Evolutionary conservation across 1,140 invertebrate species (phyloP).

Genomic region (Hylyphantes graminicola): DNA sequence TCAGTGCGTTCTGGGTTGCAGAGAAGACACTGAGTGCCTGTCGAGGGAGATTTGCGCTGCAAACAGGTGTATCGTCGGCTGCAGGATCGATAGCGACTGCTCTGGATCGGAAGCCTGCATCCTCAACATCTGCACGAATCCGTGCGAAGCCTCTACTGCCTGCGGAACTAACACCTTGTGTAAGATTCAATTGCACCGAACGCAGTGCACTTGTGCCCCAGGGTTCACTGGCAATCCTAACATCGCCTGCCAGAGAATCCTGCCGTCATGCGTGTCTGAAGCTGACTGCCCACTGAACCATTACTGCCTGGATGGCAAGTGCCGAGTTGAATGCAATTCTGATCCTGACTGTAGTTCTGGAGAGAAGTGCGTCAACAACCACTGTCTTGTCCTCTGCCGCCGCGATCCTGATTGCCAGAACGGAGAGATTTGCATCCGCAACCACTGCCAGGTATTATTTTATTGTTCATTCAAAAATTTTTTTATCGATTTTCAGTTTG

Average conservation of each 20-base stretch:
- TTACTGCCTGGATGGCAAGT: conserved; percentile 70
- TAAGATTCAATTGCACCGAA: conserved; percentile 82
- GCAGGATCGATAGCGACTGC: conserved; percentile 83
- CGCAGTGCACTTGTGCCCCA: conserved; percentile 80
- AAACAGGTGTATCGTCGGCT: conserved; percentile 72
- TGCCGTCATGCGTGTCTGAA: conserved; percentile 78
- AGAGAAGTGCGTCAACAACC: conserved; percentile 86
- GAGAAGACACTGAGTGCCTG: conserved; percentile 62
- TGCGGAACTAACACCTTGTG: conserved; percentile 88
- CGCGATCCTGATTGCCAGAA: conserved; percentile 63
- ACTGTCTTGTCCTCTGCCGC: conserved; percentile 74
- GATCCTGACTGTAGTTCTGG: conserved; percentile 81
- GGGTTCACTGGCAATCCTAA: conserved; percentile 81
- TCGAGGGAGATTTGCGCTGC: conserved; percentile 62
- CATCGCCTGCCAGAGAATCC: conserved; percentile 74
- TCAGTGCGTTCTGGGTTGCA: conserved; percentile 74
- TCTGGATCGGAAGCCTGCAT: conserved; percentile 77
- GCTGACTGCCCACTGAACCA: conserved; percentile 94
- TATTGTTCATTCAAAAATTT: no score
- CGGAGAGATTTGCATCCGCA: conserved; percentile 64
- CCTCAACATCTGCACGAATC: conserved; percentile 78
- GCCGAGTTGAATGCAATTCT: conserved; percentile 81
- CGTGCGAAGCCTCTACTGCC: conserved; percentile 79
- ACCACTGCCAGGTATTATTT: conserved; percentile 58
- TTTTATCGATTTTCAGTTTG: no score